Base-by-base conservation (phyloP, 2,797 vertebrate species). In the Galagoides demidoff region DNA sequence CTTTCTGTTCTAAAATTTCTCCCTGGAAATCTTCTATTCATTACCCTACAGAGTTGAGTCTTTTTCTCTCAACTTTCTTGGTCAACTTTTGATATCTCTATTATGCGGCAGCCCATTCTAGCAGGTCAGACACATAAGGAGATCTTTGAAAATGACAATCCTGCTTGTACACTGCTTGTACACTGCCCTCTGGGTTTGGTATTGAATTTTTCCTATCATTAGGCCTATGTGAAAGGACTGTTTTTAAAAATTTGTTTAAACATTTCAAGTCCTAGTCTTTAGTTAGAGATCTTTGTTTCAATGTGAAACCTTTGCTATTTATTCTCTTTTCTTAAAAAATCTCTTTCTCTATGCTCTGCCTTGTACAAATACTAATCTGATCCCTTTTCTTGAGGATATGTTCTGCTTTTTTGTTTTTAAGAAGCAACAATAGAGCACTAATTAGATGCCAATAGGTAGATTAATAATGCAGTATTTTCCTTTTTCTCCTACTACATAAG, bases 191-290 rank as follows among this genome's bases (percentile, higher is more conserved):
- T 73, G 55, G 81, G 43, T 88, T 88, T 59, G 9, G n/a, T 79
- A 43, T 79, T 52, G 85, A 94, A 71, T 85, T 71, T 79, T 94
- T 78, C 12, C 17, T 73, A 39, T 71, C 45, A 76, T 87, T 49
- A 79, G 45, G 64, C 25, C 29, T 85, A 7, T 22, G 17, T 59
- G 19, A 89, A 85, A 84, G 89, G 37, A 85, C 16, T 45, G n/a
- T 61, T 83, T 76, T 52, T 11, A 76, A 76, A 49, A 76, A 45
- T 23, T 49, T 76, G 29, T 68, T 19, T 39, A 71, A 63, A 79
- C 63, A 86, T 59, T 2, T 10, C 5, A 13, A 84, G 55, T 55
- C 10, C 55, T 12, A 78, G 71, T 2, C 70, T 78, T 64, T 19
- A n/a, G n/a, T 63, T 78, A 63, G 23, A 88, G 52, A 85, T 70